Evolutionary conservation across 2,888 invertebrate genomes (phyloP), one percentile per base, ranked within the genome.

Genomic region (Phaonia tiefii): DNA sequence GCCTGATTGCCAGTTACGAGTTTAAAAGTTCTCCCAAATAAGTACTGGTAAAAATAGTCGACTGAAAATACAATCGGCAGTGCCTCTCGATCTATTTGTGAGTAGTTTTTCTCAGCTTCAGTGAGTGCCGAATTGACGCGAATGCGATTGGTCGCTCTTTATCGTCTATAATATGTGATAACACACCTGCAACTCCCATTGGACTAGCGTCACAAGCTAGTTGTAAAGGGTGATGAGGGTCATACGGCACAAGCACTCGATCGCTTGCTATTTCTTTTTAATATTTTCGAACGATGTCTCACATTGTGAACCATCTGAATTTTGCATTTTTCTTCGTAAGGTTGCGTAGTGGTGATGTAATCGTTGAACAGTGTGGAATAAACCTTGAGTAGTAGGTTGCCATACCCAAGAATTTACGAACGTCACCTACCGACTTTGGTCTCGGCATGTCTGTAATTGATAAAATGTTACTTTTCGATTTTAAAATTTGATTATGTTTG

Each of bases 201-300:
- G 82, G 83, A 46, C 82, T 81, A 10, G 82, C 83, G 26, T 83
- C 81, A 42, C 79, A 83, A n/a, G 79, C 73, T 7, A 80, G 37
- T 51, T 65, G 56, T n/a, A 77, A 4, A 39, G 54, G 37, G 26
- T 71, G 51, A 4, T 73, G 13, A 3, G 83, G 82, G 54, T 82
- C 37, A 49, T 74, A 82, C 7, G 80, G 75, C 11, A 79, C 67
- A 26, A 79, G 60, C 11, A 71, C 46, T 13, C 71, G 58, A 37
- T 63, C 70, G 56, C 63, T 70, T 13, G 63, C 60, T 31, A 69
- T 69, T 69, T 75, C 77, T 15, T 22, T 37, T 82, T 80, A 1
- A 83, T 39, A 17, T 49, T 63, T 20, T 66, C n/a, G 51, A 83
- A 82, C 3, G 84, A 74, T 66, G 54, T 54, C 20, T 83, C 63